Evolutionary conservation across 64 coral and sea anemone species (phyloP), one percentile per base, ranked within the genome.

Genomic region (Actinia tenebrosa): DNA sequence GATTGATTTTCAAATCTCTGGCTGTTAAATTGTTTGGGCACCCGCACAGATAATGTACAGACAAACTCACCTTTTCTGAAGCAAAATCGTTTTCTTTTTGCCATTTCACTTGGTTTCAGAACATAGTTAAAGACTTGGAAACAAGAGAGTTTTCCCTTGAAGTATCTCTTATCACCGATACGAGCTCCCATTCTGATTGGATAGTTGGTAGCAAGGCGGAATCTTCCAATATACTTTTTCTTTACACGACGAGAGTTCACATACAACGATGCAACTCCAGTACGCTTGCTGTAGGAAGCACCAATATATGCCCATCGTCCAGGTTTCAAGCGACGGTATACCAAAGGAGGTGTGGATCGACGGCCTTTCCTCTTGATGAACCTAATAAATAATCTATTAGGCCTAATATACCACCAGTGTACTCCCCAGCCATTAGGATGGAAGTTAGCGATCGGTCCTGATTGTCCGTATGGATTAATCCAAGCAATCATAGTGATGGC

Each of bases 101-200:
- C 52, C 16, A 93, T 60, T 79, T 87, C 80, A 42, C 4, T 19
- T 10, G 1, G 11, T 4, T 45, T 84, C 45, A 96, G 85, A 3
- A 88, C 91, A 22, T 88, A 87, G 59, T 96, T 96, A 84, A 93
- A 96, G n/a, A 96, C 80, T 62, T 96, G 94, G 26, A 96, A 87
- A 25, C 94, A 96, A 4, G 88, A 89, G 45, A 96, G 78, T 30
- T 75, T 84, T n/a, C 94, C 94, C 14, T 79, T 84, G 45, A 84
- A 91, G 19, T 53, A 56, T 18, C 71, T 78, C 58, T 47, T 80
- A 15, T 88, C 71, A 4, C 86, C 54, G 18, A 88, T 84, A 30
- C 89, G 88, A n/a, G 85, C 80, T 5, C 94, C 94, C 84, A 96
- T 90, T 46, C 94, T 83, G 6, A 96, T 84, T 61, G 94, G 91